These are phyloP conservation scores for Damaliscus lunatus DNA, from an alignment of 2,113 vertebrate species.

Conservation along the genomic window DNA sequence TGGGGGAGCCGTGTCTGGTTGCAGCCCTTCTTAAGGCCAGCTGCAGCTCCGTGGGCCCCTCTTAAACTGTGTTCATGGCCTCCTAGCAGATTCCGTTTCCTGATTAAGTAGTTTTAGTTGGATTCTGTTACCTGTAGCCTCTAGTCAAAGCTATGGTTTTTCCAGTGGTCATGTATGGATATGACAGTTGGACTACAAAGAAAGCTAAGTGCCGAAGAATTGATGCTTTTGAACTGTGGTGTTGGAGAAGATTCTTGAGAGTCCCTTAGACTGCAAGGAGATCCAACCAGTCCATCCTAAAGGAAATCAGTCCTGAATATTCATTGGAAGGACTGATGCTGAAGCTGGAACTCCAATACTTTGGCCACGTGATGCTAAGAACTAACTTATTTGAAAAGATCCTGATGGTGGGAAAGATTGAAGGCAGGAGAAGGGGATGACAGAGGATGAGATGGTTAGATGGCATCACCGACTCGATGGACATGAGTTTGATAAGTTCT, in stretches of 20 bases:
- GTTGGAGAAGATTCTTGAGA: not conserved
- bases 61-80: not conserved
- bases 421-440: not conserved
- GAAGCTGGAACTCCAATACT: not conserved
- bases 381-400: not conserved
- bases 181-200: not conserved
- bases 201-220: fast-evolving
- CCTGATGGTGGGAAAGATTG: not conserved
- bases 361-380: not conserved
- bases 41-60: not conserved
- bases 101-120: not conserved
- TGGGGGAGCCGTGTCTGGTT: not conserved
- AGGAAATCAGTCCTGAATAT: not conserved
- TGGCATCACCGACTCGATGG: not conserved
- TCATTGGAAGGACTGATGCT: not conserved
- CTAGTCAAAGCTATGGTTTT: not conserved
- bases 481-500: not conserved
- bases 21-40: not conserved
- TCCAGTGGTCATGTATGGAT: not conserved
- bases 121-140: not conserved
- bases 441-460: not conserved
- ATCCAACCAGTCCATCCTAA: not conserved
- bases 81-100: not conserved
- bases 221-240: not conserved
- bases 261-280: not conserved